Evolutionary conservation across 2,888 invertebrate species (phyloP).

Genomic region (Mechanitis mazaeus): DNA sequence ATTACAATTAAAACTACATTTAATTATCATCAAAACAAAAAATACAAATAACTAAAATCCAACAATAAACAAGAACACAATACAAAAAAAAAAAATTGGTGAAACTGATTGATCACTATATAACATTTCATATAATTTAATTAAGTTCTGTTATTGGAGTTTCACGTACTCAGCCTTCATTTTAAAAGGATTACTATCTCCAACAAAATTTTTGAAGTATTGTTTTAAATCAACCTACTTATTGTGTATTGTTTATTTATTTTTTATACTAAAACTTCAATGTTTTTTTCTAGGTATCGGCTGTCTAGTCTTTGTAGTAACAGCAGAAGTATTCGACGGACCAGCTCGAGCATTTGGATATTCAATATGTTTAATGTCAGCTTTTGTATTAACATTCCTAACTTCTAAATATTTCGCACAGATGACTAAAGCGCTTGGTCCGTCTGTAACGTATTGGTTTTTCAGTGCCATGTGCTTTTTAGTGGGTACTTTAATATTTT

Average conservation of each 20-base stretch:
- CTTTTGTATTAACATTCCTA: slow-evolving; percentile 36
- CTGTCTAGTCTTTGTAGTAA: slow-evolving; percentile 45
- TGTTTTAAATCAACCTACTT: not conserved
- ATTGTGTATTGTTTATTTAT: not conserved
- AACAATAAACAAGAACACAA: no score
- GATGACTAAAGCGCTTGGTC: slow-evolving; percentile 38
- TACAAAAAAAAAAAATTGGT: no score
- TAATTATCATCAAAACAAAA: no score
- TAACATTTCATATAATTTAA: no score
- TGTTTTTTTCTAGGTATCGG: slow-evolving; percentile 41
- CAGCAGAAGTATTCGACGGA: slow-evolving; percentile 51
- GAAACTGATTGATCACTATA: no score
- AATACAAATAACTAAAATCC: no score
- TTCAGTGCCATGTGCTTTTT: slow-evolving; percentile 39
- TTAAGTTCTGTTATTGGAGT: no score
- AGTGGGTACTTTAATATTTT: slow-evolving; percentile 37
- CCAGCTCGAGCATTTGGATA: slow-evolving; percentile 43
- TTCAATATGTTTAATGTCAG: slow-evolving; percentile 30
- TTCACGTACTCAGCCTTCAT: no score
- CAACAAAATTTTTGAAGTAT: not conserved
- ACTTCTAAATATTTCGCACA: slow-evolving; percentile 44
- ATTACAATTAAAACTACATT: no score
- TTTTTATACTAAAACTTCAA: not conserved
- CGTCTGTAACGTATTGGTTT: slow-evolving; percentile 43
- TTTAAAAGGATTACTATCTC: no score